Evolutionary conservation across 2,113 vertebrate genomes (phyloP), one percentile per base, ranked within the genome.

Genomic region (Campylomormyrus tamandua): DNA sequence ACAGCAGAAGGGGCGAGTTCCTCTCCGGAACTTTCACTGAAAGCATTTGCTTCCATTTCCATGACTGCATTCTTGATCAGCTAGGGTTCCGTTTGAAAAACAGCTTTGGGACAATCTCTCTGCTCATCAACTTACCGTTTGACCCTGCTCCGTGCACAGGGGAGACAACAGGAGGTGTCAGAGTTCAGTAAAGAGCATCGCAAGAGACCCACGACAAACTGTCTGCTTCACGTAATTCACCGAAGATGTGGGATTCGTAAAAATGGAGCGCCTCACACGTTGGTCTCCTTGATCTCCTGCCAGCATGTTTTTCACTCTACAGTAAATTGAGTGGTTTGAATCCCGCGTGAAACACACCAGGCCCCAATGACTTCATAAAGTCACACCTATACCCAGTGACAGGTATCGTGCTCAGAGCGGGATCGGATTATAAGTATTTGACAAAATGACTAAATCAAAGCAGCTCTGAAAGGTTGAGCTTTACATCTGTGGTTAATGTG

Each of bases 151-250:
- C 80, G 88, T 89, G 42, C 85, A 87, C 53, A 93, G 86, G 77
- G 92, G 77, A 92, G 85, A 90, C 88, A 92, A 83, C 42, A 53
- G 52, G 21, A 93, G 85, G 88, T 66, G 90, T 62, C 77, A 89
- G 4, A 85, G 35, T 66, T 80, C 10, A 90, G 89, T 27, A 46
- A 50, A 49, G 13, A 35, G 27, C 50, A 45, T 24, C 56, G 3
- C 9, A 8, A 42, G 19, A 46, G 87, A n/a, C 53, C 27, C 49
- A 35, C 42, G 3, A 48, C 17, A 42, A 80, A 80, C 15, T 80
- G 13, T 7, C 35, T 39, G 74, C 35, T 77, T 39, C 15, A 19
- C 15, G 17, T 3, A 19, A 39, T 77, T 42, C 4, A 4, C 74
- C 1, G 0, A 80, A 80, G 74, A 39, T 7, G 15, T 35, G 5